phyloP scores from a whole-genome alignment of 2,113 vertebrate genomes.

The Otus sunia region DNA sequence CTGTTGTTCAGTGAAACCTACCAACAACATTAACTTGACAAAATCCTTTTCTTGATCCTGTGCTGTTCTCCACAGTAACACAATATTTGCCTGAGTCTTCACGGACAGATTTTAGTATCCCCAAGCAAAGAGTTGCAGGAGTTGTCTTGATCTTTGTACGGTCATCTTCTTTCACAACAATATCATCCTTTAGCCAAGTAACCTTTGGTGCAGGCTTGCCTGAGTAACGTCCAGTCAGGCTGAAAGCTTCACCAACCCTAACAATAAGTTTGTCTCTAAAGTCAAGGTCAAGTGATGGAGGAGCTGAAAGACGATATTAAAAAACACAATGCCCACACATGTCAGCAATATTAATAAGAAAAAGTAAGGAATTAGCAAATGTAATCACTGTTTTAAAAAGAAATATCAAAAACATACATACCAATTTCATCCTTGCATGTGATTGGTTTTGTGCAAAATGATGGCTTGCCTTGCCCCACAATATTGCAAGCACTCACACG shows the following conservation, averaged over 20 bases:
- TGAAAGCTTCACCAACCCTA: slow-evolving; percentile 91
- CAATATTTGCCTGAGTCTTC: slow-evolving; percentile 91
- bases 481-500: slow-evolving; percentile 94
- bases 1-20: slow-evolving; percentile 67
- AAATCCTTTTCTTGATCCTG: slow-evolving; percentile 91
- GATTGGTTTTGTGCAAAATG: slow-evolving; percentile 94
- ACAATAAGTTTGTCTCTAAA: slow-evolving; percentile 92
- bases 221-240: slow-evolving; percentile 88
- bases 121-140: slow-evolving; percentile 84
- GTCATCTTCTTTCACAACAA: slow-evolving; percentile 84
- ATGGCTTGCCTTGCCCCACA: slow-evolving; percentile 93
- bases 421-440: slow-evolving; percentile 95
- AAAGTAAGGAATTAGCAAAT: neutral
- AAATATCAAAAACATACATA: slow-evolving; percentile 65
- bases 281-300: slow-evolving; percentile 92
- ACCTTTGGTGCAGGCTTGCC: slow-evolving; percentile 93
- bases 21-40: slow-evolving; percentile 92
- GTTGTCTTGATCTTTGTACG: slow-evolving; percentile 88
- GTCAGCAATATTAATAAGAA: slow-evolving; percentile 3
- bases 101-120: slow-evolving; percentile 86
- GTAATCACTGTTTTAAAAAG: neutral
- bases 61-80: slow-evolving; percentile 92
- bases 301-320: slow-evolving; percentile 77
- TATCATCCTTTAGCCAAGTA: slow-evolving; percentile 88
- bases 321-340: neutral